Conservation (phyloP, 2,888 invertebrate genomes). For the Psylliodes chrysocephalus region DNA sequence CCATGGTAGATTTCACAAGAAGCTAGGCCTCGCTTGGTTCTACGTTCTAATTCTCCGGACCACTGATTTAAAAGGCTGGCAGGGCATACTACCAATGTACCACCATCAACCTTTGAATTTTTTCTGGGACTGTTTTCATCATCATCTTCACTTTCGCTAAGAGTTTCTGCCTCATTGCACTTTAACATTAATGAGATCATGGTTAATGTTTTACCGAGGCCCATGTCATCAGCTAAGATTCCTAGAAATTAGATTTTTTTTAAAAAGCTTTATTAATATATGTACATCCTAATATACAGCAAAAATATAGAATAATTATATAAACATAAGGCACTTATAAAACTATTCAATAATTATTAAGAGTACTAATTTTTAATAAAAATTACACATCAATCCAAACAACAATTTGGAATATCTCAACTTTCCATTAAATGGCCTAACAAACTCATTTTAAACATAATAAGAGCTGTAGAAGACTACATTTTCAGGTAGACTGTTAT, state of each 20-base stretch:
- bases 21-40: constrained; percentile 71
- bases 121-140: constrained; percentile 30
- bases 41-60: constrained; percentile 79
- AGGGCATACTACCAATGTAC: constrained; percentile 91
- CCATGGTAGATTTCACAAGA: constrained; percentile 85
- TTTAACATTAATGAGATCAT: constrained; percentile 80
- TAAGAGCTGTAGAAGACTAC: too few species aligned
- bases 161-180: constrained; percentile 63
- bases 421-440: too few species aligned
- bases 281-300: too few species aligned
- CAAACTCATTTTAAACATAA: too few species aligned
- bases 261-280: too few species aligned
- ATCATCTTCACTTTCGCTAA: constrained; percentile 50
- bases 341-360: too few species aligned
- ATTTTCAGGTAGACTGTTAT: too few species aligned
- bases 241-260: constrained; percentile 2
- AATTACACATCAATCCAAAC: too few species aligned
- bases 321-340: too few species aligned
- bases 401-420: too few species aligned
- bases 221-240: constrained; percentile 79
- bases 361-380: too few species aligned
- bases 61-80: constrained; percentile 93
- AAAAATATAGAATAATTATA: too few species aligned
- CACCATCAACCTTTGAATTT: constrained; percentile 53
- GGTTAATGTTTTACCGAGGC: constrained; percentile 84